Base-by-base conservation (phyloP, 2,113 vertebrate genomes). In the Pseudopipra pipra region DNA sequence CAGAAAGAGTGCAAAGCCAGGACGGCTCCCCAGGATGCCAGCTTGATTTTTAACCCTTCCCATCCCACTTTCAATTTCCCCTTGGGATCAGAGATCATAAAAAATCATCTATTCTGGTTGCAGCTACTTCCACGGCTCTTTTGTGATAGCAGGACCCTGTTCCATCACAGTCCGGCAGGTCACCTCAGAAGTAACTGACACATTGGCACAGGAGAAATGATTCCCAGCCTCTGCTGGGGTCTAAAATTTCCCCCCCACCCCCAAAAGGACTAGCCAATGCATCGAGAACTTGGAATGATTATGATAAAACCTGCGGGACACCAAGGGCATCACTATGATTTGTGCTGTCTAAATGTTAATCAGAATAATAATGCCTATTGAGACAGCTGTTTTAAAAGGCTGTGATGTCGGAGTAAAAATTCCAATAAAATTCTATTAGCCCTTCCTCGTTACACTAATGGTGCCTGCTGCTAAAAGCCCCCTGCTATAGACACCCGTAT, bases 391-490 rank as follows among this genome's bases (percentile, higher is more conserved):
- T 96, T 95, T 97, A 96, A 97, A 97, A 96, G 95, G 85, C 95
- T 89, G 96, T 90, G 91, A 94, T 95, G 97, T 96, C 0, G 86
- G 92, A 94, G 89, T 97, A 96, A 96, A 97, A 96, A 96, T 95
- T 95, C 91, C 96, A 94, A 95, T 96, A 96, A 97, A 97, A 96
- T 93, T 97, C 97, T 96, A 96, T 97, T 97, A 97, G 97, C 94
- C 96, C 94, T 94, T 96, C 94, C 97, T 97, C 87, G 95, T 97
- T 97, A 97, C 95, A 91, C 96, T 97, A 97, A 97, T 97, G 97
- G 97, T 94, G 91, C 93, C 93, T 95, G 91, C 94, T 89, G 93
- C 90, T 95, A 97, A 97, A 97, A 96, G 91, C 95, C 91, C 96
- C 94, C 93, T 94, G 93, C 93, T 96, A 94, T 85, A 97, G 96